phyloP scores from a whole-genome alignment of 2,797 vertebrate genomes.

The Erethizon dorsatum region DNA sequence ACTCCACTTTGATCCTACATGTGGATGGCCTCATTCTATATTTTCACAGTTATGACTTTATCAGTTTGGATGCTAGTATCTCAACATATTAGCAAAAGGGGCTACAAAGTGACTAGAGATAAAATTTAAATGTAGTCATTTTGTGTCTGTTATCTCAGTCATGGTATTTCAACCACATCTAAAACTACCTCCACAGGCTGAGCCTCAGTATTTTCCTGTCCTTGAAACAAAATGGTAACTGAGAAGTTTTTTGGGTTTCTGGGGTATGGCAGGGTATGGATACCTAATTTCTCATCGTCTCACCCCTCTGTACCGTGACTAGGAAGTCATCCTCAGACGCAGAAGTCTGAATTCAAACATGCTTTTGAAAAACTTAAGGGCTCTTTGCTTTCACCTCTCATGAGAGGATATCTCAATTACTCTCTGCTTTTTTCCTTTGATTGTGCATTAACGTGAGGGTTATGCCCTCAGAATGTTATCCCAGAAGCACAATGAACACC shows the following conservation, averaged over 20 bases:
- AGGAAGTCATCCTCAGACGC: background rate
- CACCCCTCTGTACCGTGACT: background rate
- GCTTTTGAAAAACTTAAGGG: background rate
- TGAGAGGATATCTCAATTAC: background rate
- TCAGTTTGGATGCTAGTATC: background rate
- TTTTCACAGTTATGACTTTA: background rate
- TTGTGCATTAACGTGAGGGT: background rate
- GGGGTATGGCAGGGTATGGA: background rate
- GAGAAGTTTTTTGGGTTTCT: background rate
- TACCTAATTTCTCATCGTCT: background rate
- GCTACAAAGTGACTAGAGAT: background rate
- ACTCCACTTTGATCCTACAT: background rate
- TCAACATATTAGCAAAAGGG: background rate
- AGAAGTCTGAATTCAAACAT: background rate
- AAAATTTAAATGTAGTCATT: background rate
- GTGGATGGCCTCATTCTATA: background rate
- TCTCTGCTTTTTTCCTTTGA: background rate
- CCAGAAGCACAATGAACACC: background rate
- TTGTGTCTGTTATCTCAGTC: conserved; percentile 1
- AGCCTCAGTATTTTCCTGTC: background rate
- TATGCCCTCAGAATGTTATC: background rate
- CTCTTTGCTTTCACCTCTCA: background rate
- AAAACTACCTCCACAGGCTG: conserved; percentile 7
- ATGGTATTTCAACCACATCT: background rate
- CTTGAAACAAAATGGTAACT: background rate